Percentiles rank a stretch among this genome's conserved stretches.
Evolutionary conservation across 2,888 invertebrate species (phyloP).

Genomic region (Mythimna loreyi): DNA sequence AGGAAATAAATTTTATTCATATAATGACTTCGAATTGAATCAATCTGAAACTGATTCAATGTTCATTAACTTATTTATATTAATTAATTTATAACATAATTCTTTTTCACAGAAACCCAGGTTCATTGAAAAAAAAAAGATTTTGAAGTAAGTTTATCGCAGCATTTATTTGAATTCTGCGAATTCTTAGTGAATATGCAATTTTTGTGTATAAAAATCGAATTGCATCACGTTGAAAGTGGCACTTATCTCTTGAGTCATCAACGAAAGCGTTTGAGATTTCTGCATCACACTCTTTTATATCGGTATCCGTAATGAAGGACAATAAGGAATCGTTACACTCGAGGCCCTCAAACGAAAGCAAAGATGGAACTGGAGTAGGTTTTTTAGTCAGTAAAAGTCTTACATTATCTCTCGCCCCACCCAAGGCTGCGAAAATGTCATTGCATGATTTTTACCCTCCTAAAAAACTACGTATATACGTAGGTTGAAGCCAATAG

Average conservation of each 20-base stretch:
- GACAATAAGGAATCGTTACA: no score
- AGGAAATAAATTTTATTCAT: no score
- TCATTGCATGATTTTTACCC: no score
- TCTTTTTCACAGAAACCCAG: neutral
- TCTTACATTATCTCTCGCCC: no score
- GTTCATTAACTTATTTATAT: slow-evolving; percentile 3
- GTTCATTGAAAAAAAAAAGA: neutral
- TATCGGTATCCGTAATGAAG: no score
- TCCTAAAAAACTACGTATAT: no score
- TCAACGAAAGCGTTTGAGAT: slow-evolving; percentile 7
- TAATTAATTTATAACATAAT: slow-evolving; percentile 3
- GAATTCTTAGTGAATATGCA: neutral
- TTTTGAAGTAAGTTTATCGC: neutral
- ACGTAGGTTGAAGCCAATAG: neutral
- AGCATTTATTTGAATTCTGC: slow-evolving; percentile 1
- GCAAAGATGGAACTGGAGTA: no score
- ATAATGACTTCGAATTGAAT: slow-evolving; percentile 3
- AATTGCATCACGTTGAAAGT: slow-evolving; percentile 23
- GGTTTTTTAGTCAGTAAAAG: no score
- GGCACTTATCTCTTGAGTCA: slow-evolving; percentile 30
- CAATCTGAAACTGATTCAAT: neutral
- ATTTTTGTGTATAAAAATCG: slow-evolving; percentile 4
- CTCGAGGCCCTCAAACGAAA: no score
- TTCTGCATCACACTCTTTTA: neutral
- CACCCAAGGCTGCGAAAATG: no score